These are phyloP conservation scores for Brachyalestes nurse DNA, from an alignment of 2,797 vertebrate species.

Conservation along the genomic window DNA sequence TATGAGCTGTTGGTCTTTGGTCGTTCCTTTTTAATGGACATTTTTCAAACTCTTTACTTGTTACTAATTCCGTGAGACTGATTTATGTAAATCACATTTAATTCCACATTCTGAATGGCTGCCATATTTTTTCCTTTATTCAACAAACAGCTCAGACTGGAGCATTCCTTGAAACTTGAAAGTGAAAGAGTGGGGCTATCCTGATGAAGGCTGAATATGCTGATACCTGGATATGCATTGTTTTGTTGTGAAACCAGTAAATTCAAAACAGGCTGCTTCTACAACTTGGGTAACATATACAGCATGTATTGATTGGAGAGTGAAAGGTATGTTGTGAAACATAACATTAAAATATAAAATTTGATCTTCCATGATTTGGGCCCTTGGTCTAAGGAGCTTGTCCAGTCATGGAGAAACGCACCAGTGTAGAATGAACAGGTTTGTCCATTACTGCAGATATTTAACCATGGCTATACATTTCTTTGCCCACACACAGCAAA, in stretches of 20 bases:
- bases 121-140: neutral
- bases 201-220: neutral
- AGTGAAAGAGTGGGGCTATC: too few relatives aligned
- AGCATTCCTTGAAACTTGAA: too few relatives aligned
- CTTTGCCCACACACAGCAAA: constrained; percentile 23
- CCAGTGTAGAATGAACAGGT: neutral
- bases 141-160: neutral
- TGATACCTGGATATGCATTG: neutral
- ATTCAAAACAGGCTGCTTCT: neutral
- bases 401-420: neutral
- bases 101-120: neutral
- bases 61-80: neutral
- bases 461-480: neutral
- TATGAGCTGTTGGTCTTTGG: too few relatives aligned
- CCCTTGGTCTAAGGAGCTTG: too few relatives aligned
- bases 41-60: neutral
- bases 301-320: too few relatives aligned
- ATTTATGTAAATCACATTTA: neutral
- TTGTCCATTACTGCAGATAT: constrained; percentile 5
- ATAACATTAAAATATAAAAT: too few relatives aligned
- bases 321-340: neutral
- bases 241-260: neutral
- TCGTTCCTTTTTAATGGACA: neutral
- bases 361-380: neutral
- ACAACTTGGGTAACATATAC: too few relatives aligned